Evolutionary conservation across 1,140 invertebrate species (phyloP), one percentile per base, ranked within the genome.

Genomic region (Micrasema longulum): DNA sequence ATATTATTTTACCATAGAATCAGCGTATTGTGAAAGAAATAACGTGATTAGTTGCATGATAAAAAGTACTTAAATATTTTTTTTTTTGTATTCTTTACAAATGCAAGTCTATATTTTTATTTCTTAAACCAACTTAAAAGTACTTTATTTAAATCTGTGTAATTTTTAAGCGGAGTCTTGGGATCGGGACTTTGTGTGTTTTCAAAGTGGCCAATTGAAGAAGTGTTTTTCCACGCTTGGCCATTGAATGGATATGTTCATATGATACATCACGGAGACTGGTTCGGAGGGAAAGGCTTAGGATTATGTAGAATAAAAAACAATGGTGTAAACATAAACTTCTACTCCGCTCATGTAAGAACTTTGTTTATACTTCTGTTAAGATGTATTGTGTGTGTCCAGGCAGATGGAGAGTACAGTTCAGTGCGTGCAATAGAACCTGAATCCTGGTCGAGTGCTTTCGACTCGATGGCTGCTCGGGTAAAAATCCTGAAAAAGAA

Each of bases 241-340:
- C 89, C 94, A 31, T 83, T 99, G n/a, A 99, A 99, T 87, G 97
- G 97, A 2, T 98, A 98, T 79, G 91, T 97, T 62, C 97, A 99
- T 81, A 97, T 97, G 83, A 88, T 99, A 74, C 93, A 96, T 52
- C 97, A 98, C 84, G 97, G 95, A 1, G 97, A 99, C 81, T 99
- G 97, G 97, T 99, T 97, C 85, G 97, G 95, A 60, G 97, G 97
- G 6, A 99, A 99, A 89, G 96, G 96, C 38, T 90, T 98, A 60
- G 97, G 95, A 10, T 81, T 99, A n/a, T 96, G 93, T 77, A 89
- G 89, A 77, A 86, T 97, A 9, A 84, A 90, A 71, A 81, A 89
- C 67, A 83, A 89, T 16, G 89, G 92, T 69, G 84, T 92, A 63
- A 86, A 87, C 57, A 85, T 98, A 18, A 92, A 96, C 85, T 81